Evolutionary conservation across 2,113 vertebrate species (phyloP).

Genomic region (Apistogramma diplotaenia): DNA sequence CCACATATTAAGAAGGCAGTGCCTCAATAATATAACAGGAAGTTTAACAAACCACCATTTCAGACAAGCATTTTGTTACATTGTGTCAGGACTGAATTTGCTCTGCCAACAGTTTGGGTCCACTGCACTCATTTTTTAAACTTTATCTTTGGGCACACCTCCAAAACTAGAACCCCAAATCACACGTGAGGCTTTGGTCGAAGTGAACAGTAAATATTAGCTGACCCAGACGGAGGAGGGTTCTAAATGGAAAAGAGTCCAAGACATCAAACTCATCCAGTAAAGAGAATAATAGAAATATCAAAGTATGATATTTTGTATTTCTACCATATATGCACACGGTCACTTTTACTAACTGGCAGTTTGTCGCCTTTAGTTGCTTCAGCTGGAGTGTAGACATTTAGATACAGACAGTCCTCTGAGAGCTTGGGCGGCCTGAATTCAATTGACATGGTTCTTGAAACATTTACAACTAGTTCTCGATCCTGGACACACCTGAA

Average conservation of each 20-base stretch:
- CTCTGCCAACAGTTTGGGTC: background rate
- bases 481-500: slow-evolving; percentile 75
- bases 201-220: background rate
- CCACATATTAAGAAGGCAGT: background rate
- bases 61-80: background rate
- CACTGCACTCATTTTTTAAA: background rate
- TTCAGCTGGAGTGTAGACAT: slow-evolving; percentile 68
- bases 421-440: slow-evolving; percentile 56
- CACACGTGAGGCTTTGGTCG: background rate
- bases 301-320: background rate
- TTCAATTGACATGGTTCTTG: slow-evolving; percentile 39
- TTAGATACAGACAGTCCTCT: slow-evolving; percentile 79
- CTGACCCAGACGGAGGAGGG: too few species aligned
- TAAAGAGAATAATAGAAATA: background rate
- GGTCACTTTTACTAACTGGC: slow-evolving; percentile 53
- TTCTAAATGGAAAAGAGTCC: too few species aligned
- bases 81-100: background rate
- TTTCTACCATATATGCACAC: background rate
- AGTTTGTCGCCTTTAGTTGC: slow-evolving; percentile 45
- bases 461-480: background rate
- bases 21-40: background rate
- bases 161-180: background rate
- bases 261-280: background rate
- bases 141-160: background rate
- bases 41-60: background rate